Percentiles rank a stretch among this genome's conserved stretches.
These are phyloP conservation scores for Phoenicopterus ruber DNA, from an alignment of 2,113 vertebrate species.

Conservation along the genomic window DNA sequence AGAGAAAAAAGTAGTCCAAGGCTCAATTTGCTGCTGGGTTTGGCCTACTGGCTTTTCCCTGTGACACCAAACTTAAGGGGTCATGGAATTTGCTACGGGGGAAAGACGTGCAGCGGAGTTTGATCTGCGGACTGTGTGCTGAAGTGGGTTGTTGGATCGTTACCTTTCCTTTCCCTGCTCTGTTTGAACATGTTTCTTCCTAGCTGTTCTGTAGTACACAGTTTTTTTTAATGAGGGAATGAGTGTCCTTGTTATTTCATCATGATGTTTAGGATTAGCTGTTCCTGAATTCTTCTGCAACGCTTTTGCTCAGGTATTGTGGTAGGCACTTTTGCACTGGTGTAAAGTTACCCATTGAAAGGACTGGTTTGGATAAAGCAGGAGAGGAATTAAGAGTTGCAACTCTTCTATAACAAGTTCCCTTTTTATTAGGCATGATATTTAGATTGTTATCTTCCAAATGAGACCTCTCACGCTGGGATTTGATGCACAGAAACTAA, in stretches of 20 bases:
- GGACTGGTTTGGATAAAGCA: background rate
- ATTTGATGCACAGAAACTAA: background rate
- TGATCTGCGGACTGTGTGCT: background rate
- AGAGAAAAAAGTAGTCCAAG: background rate
- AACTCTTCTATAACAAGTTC: background rate
- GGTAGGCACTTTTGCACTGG: background rate
- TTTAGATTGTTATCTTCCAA: background rate
- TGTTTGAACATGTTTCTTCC: background rate
- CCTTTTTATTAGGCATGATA: background rate
- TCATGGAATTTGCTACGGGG: accelerated
- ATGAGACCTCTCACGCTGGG: background rate
- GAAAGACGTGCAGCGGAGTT: background rate
- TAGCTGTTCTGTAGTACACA: background rate
- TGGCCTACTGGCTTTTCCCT: background rate
- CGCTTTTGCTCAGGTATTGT: background rate
- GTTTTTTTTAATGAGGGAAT: background rate
- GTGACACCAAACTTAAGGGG: background rate
- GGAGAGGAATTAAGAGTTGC: background rate
- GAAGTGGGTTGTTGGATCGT: background rate
- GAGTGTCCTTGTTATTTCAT: background rate
- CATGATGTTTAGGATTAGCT: background rate
- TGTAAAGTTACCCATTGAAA: background rate
- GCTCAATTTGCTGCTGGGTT: background rate
- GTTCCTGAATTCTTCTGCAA: background rate
- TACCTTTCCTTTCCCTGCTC: background rate